Evolutionary conservation across 2,888 invertebrate genomes (phyloP).

Genomic region (Chironomus tentans): DNA sequence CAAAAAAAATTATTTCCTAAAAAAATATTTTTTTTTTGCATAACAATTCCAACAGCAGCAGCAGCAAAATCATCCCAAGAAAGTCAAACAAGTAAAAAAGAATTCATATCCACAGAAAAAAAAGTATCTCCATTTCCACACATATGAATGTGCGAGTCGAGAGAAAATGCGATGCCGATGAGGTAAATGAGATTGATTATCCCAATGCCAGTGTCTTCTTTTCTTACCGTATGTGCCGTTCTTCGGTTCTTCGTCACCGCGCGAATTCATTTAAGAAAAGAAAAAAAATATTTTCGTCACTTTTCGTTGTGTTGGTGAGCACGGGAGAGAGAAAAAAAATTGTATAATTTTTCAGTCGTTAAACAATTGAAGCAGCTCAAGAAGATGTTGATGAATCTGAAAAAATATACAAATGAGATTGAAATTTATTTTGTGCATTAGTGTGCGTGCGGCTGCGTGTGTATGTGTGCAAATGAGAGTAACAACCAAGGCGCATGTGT

Average conservation of each 20-base stretch:
- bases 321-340: not conserved
- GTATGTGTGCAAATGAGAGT: not conserved
- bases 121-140: not conserved
- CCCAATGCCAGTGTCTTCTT: not conserved
- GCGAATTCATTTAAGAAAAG: not conserved
- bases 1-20: no score
- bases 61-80: not conserved
- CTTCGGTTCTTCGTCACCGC: not conserved
- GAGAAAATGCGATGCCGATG: not conserved
- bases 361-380: constrained; percentile 13
- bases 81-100: no score
- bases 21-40: no score
- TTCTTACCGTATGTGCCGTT: not conserved
- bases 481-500: constrained; percentile 8
- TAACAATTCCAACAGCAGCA: no score
- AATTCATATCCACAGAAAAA: no score
- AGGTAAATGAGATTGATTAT: constrained; percentile 15
- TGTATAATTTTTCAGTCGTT: not conserved
- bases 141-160: not conserved
- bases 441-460: not conserved
- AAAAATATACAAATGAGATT: constrained; percentile 19
- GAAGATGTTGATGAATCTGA: not conserved
- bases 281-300: not conserved
- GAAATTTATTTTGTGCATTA: not conserved
- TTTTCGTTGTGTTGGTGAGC: not conserved